phyloP scores from a whole-genome alignment of 1,140 invertebrate genomes.

The Magallana ariakensis region DNA sequence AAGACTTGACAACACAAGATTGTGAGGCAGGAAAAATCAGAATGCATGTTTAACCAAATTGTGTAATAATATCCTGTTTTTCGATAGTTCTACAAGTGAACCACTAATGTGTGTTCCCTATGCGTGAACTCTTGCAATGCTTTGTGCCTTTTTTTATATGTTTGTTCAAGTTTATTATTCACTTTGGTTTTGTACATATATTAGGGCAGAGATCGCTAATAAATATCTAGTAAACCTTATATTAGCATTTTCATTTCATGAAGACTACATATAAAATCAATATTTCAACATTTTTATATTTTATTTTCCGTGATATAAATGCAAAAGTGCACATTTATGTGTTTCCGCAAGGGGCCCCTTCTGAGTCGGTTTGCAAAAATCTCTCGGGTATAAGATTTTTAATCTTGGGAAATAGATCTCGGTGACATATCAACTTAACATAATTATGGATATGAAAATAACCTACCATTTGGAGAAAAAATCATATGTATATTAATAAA shows the following conservation, averaged over 20 bases:
- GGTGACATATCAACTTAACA: too few relatives aligned
- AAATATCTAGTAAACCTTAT: slow-evolving; percentile 18
- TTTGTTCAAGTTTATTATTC: slow-evolving; percentile 35
- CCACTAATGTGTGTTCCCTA: background rate
- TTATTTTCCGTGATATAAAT: background rate
- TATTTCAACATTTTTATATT: too few relatives aligned
- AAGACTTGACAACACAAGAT: too few relatives aligned
- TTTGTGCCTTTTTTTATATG: slow-evolving; percentile 40
- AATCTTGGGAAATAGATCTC: too few relatives aligned
- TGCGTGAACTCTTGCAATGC: slow-evolving; percentile 18
- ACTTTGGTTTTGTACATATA: slow-evolving; percentile 32
- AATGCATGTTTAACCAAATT: background rate
- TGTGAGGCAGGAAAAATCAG: too few relatives aligned
- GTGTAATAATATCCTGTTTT: background rate
- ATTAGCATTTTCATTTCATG: background rate
- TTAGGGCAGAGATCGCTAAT: slow-evolving; percentile 30
- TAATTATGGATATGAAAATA: too few relatives aligned
- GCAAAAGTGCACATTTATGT: background rate
- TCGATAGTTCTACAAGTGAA: background rate
- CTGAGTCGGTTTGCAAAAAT: too few relatives aligned
- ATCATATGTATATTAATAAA: too few relatives aligned
- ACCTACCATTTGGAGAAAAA: too few relatives aligned
- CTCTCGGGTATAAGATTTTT: too few relatives aligned
- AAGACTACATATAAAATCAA: background rate
- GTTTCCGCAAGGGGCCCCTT: too few relatives aligned